These are phyloP conservation scores for Augochlora pura DNA, from an alignment of 1,140 invertebrate genomes.

Conservation along the genomic window DNA sequence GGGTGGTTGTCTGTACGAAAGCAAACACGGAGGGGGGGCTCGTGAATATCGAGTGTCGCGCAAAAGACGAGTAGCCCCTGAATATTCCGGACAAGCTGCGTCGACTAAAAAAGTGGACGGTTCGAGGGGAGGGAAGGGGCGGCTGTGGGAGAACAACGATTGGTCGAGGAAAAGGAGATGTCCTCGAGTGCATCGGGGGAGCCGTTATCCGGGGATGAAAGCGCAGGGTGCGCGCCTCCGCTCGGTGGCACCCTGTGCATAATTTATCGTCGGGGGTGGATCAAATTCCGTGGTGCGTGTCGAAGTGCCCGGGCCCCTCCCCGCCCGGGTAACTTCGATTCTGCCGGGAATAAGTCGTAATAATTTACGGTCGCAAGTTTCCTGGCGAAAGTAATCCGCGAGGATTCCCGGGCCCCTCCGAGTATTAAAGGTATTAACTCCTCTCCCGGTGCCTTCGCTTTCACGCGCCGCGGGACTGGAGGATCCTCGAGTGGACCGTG, in stretches of 20 bases:
- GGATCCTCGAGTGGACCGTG: background rate
- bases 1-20: background rate
- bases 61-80: conserved; percentile 11
- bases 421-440: conserved; percentile 28
- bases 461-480: background rate
- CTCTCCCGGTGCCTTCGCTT: background rate
- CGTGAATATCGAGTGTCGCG: background rate
- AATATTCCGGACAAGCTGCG: conserved; percentile 14
- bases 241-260: conserved; percentile 57
- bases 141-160: conserved; percentile 30
- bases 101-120: conserved; percentile 19
- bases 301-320: conserved; percentile 25
- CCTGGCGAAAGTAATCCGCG: conserved; percentile 18
- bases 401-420: conserved; percentile 24
- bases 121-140: conserved; percentile 7
- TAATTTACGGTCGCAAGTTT: conserved; percentile 45
- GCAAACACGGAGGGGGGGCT: background rate
- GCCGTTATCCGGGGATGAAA: conserved; percentile 61
- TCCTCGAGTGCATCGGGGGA: conserved; percentile 58
- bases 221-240: conserved; percentile 42
- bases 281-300: conserved; percentile 54
- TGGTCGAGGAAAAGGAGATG: conserved; percentile 52
- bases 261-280: conserved; percentile 60
- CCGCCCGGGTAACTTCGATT: conserved; percentile 13
- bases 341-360: conserved; percentile 33